Evolutionary conservation across 2,113 vertebrate genomes (phyloP).

Genomic region (Cranoglanis bouderius): DNA sequence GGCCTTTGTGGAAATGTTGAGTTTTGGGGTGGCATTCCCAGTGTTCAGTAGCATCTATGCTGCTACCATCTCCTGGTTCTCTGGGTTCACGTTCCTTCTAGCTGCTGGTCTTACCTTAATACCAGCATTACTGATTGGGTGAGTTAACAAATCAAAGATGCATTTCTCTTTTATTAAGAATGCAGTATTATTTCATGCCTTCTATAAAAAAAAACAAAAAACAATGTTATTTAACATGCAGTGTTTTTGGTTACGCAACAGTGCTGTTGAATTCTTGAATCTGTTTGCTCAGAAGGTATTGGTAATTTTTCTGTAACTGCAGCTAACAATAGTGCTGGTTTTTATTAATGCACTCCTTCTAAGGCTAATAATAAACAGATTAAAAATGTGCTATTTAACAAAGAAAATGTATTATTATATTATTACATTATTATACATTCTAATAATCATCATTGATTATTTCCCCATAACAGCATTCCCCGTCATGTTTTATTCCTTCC

Average conservation of each 20-base stretch:
- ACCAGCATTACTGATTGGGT: conserved; percentile 62
- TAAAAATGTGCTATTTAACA: background rate
- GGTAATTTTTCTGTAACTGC: background rate
- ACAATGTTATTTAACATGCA: background rate
- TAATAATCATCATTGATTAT: background rate
- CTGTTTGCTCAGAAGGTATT: background rate
- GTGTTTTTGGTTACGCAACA: background rate
- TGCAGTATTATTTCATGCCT: background rate
- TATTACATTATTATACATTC: background rate
- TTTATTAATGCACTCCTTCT: background rate
- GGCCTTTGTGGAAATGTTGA: conserved; percentile 79
- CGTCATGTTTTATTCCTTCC: background rate
- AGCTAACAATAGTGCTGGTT: background rate
- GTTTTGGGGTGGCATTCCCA: conserved; percentile 61
- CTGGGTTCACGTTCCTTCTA: conserved; percentile 81
- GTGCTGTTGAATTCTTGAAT: background rate
- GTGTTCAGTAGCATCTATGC: conserved; percentile 78
- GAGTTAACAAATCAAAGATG: conserved; percentile 17
- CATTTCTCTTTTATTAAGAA: background rate
- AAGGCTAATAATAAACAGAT: background rate
- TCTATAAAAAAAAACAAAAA: background rate
- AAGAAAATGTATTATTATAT: background rate
- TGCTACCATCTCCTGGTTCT: conserved; percentile 78
- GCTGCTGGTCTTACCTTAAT: conserved; percentile 73
- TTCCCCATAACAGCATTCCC: background rate